Evolutionary conservation across 2,797 vertebrate genomes (phyloP).

Genomic region (Darevskia mixta): DNA sequence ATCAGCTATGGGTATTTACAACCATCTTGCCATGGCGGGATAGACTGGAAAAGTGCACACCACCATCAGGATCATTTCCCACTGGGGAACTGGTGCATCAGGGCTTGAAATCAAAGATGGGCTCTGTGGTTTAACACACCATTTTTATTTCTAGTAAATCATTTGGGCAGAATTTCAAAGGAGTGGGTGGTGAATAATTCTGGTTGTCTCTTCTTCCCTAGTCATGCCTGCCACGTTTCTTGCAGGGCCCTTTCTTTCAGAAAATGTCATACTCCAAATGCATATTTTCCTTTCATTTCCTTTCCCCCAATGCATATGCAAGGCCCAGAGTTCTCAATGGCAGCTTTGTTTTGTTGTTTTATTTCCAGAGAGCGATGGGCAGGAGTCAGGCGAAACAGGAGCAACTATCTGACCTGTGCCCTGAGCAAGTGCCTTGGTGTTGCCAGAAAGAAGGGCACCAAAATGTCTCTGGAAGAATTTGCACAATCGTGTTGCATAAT

Average conservation of each 20-base stretch:
- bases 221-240: not conserved
- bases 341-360: no score
- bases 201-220: not conserved
- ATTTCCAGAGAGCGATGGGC: not conserved
- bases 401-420: not conserved
- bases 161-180: conserved; percentile 20
- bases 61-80: conserved; percentile 36
- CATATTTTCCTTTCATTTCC: no score
- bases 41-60: conserved; percentile 38
- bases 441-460: not conserved
- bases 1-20: conserved; percentile 56
- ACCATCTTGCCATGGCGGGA: conserved; percentile 26
- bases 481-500: not conserved
- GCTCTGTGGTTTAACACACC: not conserved
- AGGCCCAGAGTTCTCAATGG: not conserved
- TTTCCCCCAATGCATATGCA: not conserved
- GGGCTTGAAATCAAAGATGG: conserved; percentile 54
- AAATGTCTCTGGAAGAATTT: not conserved
- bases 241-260: not conserved
- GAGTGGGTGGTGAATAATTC: conserved; percentile 24
- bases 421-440: not conserved
- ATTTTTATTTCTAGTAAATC: conserved; percentile 44
- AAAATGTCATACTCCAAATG: not conserved
- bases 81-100: conserved; percentile 40
- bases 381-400: not conserved